These are phyloP conservation scores for Cantharis rustica DNA, from an alignment of 2,888 invertebrate genomes.

Conservation along the genomic window DNA sequence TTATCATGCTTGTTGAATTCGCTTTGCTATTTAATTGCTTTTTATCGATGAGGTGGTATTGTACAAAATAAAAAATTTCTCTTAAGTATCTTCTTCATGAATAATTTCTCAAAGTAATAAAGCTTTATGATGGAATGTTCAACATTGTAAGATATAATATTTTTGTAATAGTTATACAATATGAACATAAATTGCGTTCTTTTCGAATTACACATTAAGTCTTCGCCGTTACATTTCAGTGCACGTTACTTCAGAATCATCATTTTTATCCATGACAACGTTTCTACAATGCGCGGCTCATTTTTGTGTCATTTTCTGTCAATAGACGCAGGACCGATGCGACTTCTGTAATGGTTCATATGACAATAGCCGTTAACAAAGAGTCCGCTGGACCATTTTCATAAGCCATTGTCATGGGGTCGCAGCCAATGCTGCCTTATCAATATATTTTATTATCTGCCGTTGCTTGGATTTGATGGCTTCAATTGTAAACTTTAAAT, in stretches of 20 bases:
- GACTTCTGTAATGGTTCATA: slow-evolving; percentile 54
- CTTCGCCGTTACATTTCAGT: slow-evolving; percentile 49
- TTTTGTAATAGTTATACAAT: slow-evolving; percentile 3
- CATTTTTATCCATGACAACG: slow-evolving; percentile 54
- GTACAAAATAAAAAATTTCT: not conserved
- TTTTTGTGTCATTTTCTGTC: slow-evolving; percentile 50
- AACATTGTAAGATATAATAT: not conserved
- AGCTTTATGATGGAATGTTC: not conserved
- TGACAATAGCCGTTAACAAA: slow-evolving; percentile 55
- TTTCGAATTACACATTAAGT: slow-evolving; percentile 35
- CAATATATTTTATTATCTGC: slow-evolving; percentile 48
- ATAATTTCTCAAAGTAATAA: not conserved
- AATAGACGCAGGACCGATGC: slow-evolving; percentile 44
- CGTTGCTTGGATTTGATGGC: slow-evolving; percentile 27
- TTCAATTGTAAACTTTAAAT: slow-evolving; percentile 24
- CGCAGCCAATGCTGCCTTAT: slow-evolving; percentile 47
- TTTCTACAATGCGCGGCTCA: slow-evolving; percentile 51
- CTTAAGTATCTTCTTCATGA: not conserved
- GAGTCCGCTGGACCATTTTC: slow-evolving; percentile 55
- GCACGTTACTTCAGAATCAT: slow-evolving; percentile 51
- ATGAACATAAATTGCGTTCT: slow-evolving; percentile 15
- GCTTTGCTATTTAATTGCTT: not conserved
- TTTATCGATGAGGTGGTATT: not conserved
- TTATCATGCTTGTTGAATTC: not conserved
- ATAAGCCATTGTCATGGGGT: slow-evolving; percentile 53